Percentiles rank a stretch among this genome's conserved stretches.
These are phyloP conservation scores for Tapirus indicus DNA, from an alignment of 2,797 vertebrate genomes.

Conservation along the genomic window DNA sequence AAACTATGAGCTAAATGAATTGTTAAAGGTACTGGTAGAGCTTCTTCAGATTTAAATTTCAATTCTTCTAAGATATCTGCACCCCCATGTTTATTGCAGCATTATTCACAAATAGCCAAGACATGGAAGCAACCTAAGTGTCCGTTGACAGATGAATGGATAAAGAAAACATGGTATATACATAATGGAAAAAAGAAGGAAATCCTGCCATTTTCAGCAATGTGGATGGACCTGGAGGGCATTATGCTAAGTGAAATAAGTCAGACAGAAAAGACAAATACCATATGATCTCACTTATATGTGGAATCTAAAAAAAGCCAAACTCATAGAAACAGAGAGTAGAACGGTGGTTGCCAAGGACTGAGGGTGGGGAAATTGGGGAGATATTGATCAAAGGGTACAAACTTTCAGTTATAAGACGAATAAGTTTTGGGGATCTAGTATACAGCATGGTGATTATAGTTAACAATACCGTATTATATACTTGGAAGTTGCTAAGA, in stretches of 20 bases:
- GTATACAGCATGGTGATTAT: not conserved
- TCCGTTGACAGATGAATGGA: not conserved
- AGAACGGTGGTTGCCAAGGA: not conserved
- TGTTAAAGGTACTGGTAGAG: not conserved
- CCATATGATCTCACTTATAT: too few relatives aligned
- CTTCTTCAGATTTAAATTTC: slow-evolving; percentile 43
- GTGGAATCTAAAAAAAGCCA: too few relatives aligned
- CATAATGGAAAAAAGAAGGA: not conserved
- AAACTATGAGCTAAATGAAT: not conserved
- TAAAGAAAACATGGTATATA: not conserved
- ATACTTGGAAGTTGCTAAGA: not conserved
- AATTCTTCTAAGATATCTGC: not conserved
- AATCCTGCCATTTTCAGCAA: not conserved
- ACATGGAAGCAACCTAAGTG: not conserved
- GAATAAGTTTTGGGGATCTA: not conserved
- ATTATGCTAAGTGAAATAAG: not conserved
- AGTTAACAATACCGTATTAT: not conserved
- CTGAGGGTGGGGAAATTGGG: not conserved
- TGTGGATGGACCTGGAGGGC: not conserved
- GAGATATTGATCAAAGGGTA: not conserved
- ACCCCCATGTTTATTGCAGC: not conserved
- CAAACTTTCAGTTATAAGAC: not conserved
- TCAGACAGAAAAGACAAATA: not conserved
- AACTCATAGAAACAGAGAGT: not conserved
- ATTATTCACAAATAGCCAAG: not conserved